Base-by-base conservation (phyloP, 2,797 vertebrate genomes). In the Mallotus villosus region DNA sequence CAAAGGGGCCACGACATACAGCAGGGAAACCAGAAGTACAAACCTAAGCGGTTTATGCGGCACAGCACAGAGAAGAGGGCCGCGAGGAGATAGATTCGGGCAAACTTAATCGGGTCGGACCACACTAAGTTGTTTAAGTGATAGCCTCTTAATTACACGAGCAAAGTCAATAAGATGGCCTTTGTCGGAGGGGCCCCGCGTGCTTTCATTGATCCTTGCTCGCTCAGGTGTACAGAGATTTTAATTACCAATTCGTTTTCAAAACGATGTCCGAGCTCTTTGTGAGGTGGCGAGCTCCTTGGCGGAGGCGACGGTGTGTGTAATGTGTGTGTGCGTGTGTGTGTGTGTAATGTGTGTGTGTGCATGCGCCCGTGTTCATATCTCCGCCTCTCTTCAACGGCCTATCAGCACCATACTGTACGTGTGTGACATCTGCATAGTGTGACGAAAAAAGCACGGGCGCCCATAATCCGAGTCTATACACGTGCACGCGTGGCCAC, bases 1-100 rank as follows among this genome's bases (percentile, higher is more conserved):
- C 59, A 71, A 80, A 68, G 27, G 17, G 55, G 73, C 67, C 78
- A 84, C 74, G 70, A 67, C 34, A 75, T 34, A 65, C 73, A 78
- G 69, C 29, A 61, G n/a, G 24, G 22, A 68, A 72, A 55, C 21
- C 25, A 11, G 8, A 7, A 8, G 12, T 14, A 12, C 12, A 46
- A 46, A 46, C 49, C 14, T 27, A 55, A 41, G 66, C n/a, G 70
- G 71, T 74, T 34, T 24, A 75, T 24, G 53, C n/a, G 29, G 58
- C 78, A 37, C 78, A 37, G 70, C 0, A 70, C 34, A 51, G 63
- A 73, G 34, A 41, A 57, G 59, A 21, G 51, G 7, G 49, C 11
- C 63, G 14, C 49, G 34, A 16, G 49, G 21, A 67, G 61, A 32
- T 69, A 0, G 27, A 67, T 29, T 25, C 22, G 25, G 12, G 66